Conservation (phyloP, 2,797 vertebrate genomes). For the Liparis tanakae region DNA sequence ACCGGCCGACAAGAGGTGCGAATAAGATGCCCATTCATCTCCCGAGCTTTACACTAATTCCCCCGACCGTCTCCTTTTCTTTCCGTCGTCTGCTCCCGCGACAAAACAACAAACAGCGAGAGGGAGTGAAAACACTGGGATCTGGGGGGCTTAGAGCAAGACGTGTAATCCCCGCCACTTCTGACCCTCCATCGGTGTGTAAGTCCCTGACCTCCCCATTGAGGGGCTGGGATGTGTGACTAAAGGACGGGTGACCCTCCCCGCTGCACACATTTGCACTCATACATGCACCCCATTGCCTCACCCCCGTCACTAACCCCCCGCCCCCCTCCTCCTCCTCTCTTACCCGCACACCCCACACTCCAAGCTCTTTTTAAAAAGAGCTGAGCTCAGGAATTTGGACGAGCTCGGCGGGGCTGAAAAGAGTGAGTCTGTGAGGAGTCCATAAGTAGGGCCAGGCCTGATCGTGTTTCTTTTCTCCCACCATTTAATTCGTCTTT, state of each 20-base stretch:
- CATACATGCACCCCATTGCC: conserved; percentile 56
- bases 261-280: conserved; percentile 67
- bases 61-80: conserved; percentile 82
- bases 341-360: conserved; percentile 72
- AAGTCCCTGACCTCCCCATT: conserved; percentile 84
- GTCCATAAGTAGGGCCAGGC: conserved; percentile 84
- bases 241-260: conserved; percentile 80
- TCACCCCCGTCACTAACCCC: no score
- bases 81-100: conserved; percentile 76
- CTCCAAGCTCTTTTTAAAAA: conserved; percentile 78
- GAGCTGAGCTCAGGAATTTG: conserved; percentile 83
- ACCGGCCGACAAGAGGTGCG: conserved; percentile 87
- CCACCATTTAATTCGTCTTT: conserved; percentile 87
- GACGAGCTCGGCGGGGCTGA: conserved; percentile 77
- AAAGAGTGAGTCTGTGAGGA: conserved; percentile 78
- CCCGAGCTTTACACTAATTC: conserved; percentile 87
- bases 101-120: conserved; percentile 87
- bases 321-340: conserved; percentile 68
- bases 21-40: conserved; percentile 87
- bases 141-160: conserved; percentile 82
- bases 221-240: conserved; percentile 80
- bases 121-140: conserved; percentile 85
- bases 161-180: conserved; percentile 88
- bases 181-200: conserved; percentile 85
- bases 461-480: conserved; percentile 85